phyloP scores from a whole-genome alignment of 2,888 invertebrate species.

The Synergus itoensis region DNA sequence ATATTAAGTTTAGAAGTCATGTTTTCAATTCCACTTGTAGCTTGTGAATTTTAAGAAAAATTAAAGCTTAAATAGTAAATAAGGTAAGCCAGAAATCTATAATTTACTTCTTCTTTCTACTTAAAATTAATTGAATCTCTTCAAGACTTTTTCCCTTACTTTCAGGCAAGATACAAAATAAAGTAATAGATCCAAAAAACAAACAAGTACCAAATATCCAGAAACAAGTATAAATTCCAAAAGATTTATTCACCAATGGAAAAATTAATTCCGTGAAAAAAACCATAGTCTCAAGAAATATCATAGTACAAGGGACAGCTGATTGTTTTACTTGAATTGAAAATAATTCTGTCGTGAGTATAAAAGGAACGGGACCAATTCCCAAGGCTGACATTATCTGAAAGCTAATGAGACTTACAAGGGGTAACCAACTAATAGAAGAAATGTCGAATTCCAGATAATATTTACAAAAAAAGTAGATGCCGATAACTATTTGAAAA shows the following conservation, averaged over 20 bases:
- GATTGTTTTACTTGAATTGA: constrained; percentile 83
- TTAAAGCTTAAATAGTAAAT: too few species aligned
- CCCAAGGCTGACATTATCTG: constrained; percentile 82
- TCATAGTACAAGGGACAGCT: constrained; percentile 82
- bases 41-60: not conserved
- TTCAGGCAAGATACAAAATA: constrained; percentile 78
- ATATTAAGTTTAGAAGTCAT: constrained; percentile 38
- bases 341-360: constrained; percentile 83
- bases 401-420: constrained; percentile 81
- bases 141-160: constrained; percentile 82
- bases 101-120: not conserved
- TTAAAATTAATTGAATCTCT: constrained; percentile 77
- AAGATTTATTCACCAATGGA: not conserved
- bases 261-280: not conserved
- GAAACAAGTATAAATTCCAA: not conserved
- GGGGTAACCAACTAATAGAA: constrained; percentile 80
- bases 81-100: not conserved
- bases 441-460: constrained; percentile 78
- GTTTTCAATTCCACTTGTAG: not conserved
- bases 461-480: constrained; percentile 81
- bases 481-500: constrained; percentile 80
- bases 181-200: not conserved
- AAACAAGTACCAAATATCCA: not conserved
- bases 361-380: constrained; percentile 83
- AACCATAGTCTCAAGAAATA: constrained; percentile 64